These are phyloP conservation scores for Tachuris rubrigastra DNA, from an alignment of 2,113 vertebrate genomes.

Conservation along the genomic window DNA sequence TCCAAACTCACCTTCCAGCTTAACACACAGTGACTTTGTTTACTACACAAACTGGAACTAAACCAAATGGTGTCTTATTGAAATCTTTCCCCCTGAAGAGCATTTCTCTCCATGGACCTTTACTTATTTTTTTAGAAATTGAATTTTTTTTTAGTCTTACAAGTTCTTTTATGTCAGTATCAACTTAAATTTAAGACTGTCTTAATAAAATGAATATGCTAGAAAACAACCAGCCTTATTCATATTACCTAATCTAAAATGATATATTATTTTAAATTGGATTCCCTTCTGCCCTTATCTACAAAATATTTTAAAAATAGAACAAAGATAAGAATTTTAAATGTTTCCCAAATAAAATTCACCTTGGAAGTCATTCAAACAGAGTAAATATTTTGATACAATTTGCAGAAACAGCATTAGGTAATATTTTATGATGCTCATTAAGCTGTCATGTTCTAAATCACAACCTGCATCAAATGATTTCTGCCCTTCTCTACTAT, in stretches of 20 bases:
- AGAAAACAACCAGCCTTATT: neutral
- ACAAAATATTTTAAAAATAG: conserved; percentile 15
- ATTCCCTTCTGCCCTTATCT: conserved; percentile 11
- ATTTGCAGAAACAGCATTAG: conserved; percentile 10
- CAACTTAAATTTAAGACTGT: neutral
- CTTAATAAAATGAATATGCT: neutral
- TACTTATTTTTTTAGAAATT: neutral
- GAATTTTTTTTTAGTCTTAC: neutral
- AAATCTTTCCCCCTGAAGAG: neutral
- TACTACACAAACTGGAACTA: neutral
- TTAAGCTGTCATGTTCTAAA: conserved; percentile 51
- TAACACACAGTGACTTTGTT: neutral
- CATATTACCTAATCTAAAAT: neutral
- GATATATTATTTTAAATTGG: neutral
- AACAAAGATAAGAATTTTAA: conserved; percentile 12
- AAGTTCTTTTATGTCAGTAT: neutral
- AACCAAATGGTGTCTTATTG: neutral
- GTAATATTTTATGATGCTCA: conserved; percentile 38
- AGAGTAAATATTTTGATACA: conserved; percentile 14
- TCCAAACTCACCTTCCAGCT: neutral
- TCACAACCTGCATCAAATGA: neutral
- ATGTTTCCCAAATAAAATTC: conserved; percentile 41
- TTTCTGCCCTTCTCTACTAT: conserved; percentile 3
- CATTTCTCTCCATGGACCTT: neutral
- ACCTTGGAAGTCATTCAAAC: conserved; percentile 25